phyloP scores from a whole-genome alignment of 2,888 invertebrate genomes.

The Polia nebulosa region DNA sequence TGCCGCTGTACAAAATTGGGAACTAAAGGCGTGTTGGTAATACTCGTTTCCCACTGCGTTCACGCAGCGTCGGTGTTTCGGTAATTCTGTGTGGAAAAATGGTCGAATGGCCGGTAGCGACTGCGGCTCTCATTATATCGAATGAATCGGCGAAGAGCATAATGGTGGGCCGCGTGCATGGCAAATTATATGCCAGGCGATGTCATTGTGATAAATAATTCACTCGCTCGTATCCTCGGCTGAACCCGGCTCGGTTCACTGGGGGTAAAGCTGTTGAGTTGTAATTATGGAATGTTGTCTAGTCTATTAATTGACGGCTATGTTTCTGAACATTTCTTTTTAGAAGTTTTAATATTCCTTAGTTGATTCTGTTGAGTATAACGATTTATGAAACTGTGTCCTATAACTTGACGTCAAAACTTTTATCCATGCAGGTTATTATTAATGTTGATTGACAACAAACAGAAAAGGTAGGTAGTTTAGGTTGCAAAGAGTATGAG shows the following conservation, averaged over 20 bases:
- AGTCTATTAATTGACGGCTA: constrained; percentile 17
- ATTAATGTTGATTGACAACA: neutral
- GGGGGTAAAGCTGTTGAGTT: constrained; percentile 30
- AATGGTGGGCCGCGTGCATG: constrained; percentile 82
- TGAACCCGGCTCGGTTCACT: constrained; percentile 37
- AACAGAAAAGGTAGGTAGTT: neutral
- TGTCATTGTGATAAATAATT: constrained; percentile 88
- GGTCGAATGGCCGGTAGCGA: constrained; percentile 82
- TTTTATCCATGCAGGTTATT: neutral
- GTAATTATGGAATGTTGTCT: constrained; percentile 45
- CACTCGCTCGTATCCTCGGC: constrained; percentile 65
- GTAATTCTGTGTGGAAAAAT: constrained; percentile 68
- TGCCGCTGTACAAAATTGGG: constrained; percentile 21
- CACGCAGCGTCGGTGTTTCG: constrained; percentile 62
- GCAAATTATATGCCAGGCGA: constrained; percentile 87
- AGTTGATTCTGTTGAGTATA: neutral
- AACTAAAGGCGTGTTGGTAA: constrained; percentile 36
- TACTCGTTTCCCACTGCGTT: constrained; percentile 56
- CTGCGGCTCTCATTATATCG: constrained; percentile 84
- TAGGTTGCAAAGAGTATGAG: neutral
- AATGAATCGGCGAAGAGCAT: constrained; percentile 87
- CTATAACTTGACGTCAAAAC: too few species aligned
- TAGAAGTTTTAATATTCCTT: neutral
- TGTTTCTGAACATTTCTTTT: neutral
- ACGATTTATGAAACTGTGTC: neutral